Evolutionary conservation across 2,113 vertebrate species (phyloP), one percentile per base, ranked within the genome.

Genomic region (Rhombomys opimus): DNA sequence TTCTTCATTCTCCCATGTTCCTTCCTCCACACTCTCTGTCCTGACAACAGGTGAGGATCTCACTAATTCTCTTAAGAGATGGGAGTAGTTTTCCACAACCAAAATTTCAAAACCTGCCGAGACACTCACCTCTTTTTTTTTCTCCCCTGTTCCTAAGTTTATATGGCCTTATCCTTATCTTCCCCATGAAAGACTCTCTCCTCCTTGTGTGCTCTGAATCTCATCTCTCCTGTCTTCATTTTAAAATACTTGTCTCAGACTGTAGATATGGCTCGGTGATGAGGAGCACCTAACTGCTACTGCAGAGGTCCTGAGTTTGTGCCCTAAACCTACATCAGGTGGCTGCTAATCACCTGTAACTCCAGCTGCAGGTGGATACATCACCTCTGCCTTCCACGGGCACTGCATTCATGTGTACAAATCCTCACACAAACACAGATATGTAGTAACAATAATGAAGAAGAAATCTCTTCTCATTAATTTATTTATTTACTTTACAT

Each of bases 21-120:
- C 18, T 54, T 92, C 52, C 35, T 38, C 72, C 65, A 90, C 1
- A 41, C 27, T 68, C 76, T 78, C 75, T 23, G 70, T 38, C 61
- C 73, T 35, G 38, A 52, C 35, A 35, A 78, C 27, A 90, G 41
- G 38, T 61, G 41, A 95, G 20, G 3, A 52, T 27, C 23, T 94
- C 75, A 94, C 73, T 73, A 93, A 94, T 81, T 96, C 72, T 87
- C 25, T 57, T 77, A 77, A 94, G 35, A 78, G 84, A 81, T 41
- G 5, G 18, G 35, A 94, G 92, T 57, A 41, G 13, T 75, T 94
- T 72, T 50, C n/a, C 22, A 92, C 0, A 17, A 81, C 50, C 50
- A 75, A 76, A 87, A 38, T 61, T 61, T 61, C 63, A 78, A 84
- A 75, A 7, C 87, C 70, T 54, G 38, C 22, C 59, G 4, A 54